Conservation (phyloP, 2,113 vertebrate genomes). For the Megaptera novaeangliae region DNA sequence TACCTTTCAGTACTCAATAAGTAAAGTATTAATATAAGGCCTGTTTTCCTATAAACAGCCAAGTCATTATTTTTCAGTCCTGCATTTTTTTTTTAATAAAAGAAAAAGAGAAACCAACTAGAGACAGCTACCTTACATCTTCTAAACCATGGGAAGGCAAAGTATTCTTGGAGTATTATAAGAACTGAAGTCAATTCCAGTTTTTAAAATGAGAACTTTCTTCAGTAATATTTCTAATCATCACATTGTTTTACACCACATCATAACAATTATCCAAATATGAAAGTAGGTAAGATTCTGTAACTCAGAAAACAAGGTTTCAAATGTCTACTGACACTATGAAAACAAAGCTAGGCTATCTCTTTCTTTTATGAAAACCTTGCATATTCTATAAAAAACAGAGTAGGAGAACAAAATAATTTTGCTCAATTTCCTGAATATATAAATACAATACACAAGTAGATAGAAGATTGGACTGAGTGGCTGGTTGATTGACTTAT, state of each 20-base stretch:
- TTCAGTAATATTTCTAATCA: neutral
- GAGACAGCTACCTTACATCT: neutral
- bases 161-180: neutral
- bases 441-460: neutral
- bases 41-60: neutral
- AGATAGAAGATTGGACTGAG: neutral
- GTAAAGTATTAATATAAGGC: conserved; percentile 11
- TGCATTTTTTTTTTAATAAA: neutral
- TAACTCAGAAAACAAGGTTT: neutral
- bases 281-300: neutral
- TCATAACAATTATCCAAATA: neutral
- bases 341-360: neutral
- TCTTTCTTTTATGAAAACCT: neutral
- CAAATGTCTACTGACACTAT: neutral
- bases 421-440: neutral
- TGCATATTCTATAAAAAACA: neutral
- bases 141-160: neutral
- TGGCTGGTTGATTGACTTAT: neutral
- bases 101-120: neutral
- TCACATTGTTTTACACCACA: neutral
- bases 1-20: conserved; percentile 49
- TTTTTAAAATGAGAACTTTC: neutral
- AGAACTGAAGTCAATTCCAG: neutral
- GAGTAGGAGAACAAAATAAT: neutral
- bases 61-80: neutral